Conservation (phyloP, 1,140 invertebrate genomes). For the Drosophila kepulauana region DNA sequence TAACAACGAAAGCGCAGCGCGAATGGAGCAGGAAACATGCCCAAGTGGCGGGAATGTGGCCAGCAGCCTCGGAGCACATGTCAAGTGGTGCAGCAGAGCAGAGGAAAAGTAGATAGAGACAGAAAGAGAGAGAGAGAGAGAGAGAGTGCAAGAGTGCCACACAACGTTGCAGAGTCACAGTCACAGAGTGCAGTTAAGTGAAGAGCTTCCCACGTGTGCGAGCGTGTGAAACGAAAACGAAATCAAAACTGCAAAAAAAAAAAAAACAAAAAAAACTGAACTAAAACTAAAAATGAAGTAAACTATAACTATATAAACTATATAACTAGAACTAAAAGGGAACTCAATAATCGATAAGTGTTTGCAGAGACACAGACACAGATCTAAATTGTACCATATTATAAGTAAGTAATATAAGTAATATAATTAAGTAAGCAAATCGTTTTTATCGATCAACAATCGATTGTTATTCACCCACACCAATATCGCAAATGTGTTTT, state of each 20-base stretch:
- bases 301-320: conserved; percentile 44
- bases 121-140: not conserved
- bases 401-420: conserved; percentile 24
- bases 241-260: conserved; percentile 29
- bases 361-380: conserved; percentile 48
- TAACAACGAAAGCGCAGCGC: conserved; percentile 2
- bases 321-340: conserved; percentile 16
- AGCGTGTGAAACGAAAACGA: conserved; percentile 69
- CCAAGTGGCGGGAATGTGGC: conserved; percentile 78
- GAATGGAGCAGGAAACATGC: conserved; percentile 71
- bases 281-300: conserved; percentile 40
- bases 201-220: conserved; percentile 71
- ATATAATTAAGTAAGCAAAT: conserved; percentile 48
- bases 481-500: conserved; percentile 70
- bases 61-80: conserved; percentile 31
- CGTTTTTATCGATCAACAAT: conserved; percentile 48
- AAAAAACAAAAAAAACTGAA: conserved; percentile 27
- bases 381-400: conserved; percentile 21
- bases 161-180: conserved; percentile 21
- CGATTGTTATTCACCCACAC: conserved; percentile 83
- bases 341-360: conserved; percentile 62
- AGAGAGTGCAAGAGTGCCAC: conserved; percentile 17
- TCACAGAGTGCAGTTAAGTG: conserved; percentile 64
- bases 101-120: not conserved
- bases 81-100: conserved; percentile 7